Conservation (phyloP, 2,888 invertebrate species). For the Lycocerus yunnanus region DNA sequence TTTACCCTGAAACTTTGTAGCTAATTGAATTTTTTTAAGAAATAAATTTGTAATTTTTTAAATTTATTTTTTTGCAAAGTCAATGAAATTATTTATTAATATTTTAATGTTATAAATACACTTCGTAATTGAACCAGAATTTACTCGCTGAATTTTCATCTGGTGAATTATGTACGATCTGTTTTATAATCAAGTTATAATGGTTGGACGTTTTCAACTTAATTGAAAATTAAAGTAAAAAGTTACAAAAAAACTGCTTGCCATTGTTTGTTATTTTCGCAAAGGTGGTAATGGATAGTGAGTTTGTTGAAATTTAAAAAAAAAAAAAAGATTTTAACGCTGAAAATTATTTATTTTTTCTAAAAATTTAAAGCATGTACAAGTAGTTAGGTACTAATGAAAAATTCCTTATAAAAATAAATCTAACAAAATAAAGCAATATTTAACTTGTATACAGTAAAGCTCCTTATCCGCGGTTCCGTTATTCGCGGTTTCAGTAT, state of each 20-base stretch:
- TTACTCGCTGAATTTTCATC: slow-evolving; percentile 24
- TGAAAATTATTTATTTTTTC: no score
- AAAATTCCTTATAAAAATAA: no score
- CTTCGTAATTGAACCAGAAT: slow-evolving; percentile 19
- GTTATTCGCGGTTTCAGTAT: no score
- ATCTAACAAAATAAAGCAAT: no score
- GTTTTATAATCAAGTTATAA: slow-evolving; percentile 28
- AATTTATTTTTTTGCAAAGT: not conserved
- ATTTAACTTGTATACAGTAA: no score
- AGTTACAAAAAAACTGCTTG: slow-evolving; percentile 6
- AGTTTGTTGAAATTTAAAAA: not conserved
- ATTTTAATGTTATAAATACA: slow-evolving; percentile 20
- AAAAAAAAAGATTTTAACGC: no score
- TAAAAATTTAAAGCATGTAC: no score
- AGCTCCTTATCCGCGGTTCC: no score
- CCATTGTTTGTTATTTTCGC: not conserved
- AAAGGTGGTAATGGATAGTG: not conserved
- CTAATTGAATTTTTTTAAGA: not conserved
- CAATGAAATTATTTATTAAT: not conserved
- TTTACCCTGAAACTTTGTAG: not conserved
- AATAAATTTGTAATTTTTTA: not conserved
- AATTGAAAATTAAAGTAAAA: slow-evolving; percentile 18
- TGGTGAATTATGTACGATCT: slow-evolving; percentile 27
- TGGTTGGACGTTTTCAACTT: slow-evolving; percentile 22
- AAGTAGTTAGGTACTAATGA: no score